Evolutionary conservation across 2,797 vertebrate genomes (phyloP).

Genomic region (Manis javanica): DNA sequence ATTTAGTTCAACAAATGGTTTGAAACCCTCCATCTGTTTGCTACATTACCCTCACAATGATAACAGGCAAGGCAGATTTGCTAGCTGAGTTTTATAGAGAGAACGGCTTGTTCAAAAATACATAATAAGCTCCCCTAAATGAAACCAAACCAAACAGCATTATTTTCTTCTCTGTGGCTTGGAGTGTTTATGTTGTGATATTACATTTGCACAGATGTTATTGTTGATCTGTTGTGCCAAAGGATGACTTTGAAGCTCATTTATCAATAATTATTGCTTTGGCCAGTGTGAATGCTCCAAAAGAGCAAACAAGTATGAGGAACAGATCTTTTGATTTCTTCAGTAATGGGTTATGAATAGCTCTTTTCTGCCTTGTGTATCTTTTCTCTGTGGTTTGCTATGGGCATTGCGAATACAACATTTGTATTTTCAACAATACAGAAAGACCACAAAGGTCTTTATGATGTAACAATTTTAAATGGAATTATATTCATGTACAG

Average conservation of each 20-base stretch:
- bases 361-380: background rate
- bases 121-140: conserved; percentile 70
- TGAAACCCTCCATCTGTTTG: conserved; percentile 83
- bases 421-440: conserved; percentile 17
- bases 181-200: conserved; percentile 72
- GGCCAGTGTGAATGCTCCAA: conserved; percentile 44
- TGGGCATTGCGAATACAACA: background rate
- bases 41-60: conserved; percentile 78
- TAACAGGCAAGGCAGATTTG: conserved; percentile 79
- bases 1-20: conserved; percentile 83
- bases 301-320: conserved; percentile 48
- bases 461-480: conserved; percentile 12
- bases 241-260: conserved; percentile 68
- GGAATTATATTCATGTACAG: background rate
- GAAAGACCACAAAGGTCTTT: background rate
- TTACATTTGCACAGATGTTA: conserved; percentile 75
- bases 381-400: background rate
- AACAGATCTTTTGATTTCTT: conserved; percentile 40
- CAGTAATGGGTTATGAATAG: background rate
- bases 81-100: conserved; percentile 80
- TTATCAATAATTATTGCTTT: conserved; percentile 76
- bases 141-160: conserved; percentile 76
- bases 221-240: conserved; percentile 60
- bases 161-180: conserved; percentile 76
- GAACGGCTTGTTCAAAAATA: conserved; percentile 72